Conservation (phyloP, 2,888 invertebrate species). For the Oscheius sp. region DNA sequence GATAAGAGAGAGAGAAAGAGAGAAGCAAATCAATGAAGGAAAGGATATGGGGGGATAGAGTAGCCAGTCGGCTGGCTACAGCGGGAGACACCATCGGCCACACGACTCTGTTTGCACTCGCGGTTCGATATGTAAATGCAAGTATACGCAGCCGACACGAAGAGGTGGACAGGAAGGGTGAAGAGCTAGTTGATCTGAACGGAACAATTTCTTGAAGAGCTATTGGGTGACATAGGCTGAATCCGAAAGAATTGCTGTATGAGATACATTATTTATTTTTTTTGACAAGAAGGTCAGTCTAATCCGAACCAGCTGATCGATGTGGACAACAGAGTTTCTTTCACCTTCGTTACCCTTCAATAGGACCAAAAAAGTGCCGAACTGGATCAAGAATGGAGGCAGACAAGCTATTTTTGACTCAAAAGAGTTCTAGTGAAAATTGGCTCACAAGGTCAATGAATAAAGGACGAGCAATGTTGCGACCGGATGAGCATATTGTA, state of each 20-base stretch:
- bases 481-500: not conserved
- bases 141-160: constrained; percentile 23
- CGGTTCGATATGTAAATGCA: constrained; percentile 31
- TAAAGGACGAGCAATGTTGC: not conserved
- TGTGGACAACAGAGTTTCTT: too few relatives aligned
- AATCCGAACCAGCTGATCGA: too few relatives aligned
- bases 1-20: not conserved
- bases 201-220: too few relatives aligned
- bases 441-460: too few relatives aligned
- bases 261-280: too few relatives aligned
- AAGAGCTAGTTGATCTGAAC: too few relatives aligned
- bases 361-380: too few relatives aligned
- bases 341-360: too few relatives aligned
- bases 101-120: constrained; percentile 28
- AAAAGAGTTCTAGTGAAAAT: too few relatives aligned
- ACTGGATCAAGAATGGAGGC: not conserved
- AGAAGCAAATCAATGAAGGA: constrained; percentile 3
- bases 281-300: too few relatives aligned
- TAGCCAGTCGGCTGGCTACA: constrained; percentile 30
- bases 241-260: too few relatives aligned
- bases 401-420: not conserved
- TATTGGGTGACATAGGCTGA: too few relatives aligned
- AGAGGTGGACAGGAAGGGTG: not conserved
- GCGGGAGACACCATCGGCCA: constrained; percentile 20
- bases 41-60: constrained; percentile 10